These are phyloP conservation scores for Leontopithecus rosalia DNA, from an alignment of 2,797 vertebrate genomes.

Conservation along the genomic window DNA sequence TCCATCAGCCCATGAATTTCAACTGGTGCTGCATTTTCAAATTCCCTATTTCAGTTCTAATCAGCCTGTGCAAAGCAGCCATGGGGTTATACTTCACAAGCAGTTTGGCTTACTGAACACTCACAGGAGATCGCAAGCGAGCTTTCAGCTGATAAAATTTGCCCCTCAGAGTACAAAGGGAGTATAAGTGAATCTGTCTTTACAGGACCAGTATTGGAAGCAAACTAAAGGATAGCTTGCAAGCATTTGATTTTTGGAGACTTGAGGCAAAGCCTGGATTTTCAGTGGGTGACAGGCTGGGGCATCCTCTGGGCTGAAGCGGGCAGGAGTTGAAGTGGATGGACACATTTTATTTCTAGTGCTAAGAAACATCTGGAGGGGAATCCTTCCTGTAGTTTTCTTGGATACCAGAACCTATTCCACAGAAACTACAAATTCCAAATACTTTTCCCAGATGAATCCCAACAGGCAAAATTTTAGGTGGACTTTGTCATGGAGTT, in stretches of 20 bases:
- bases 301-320: background rate
- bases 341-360: background rate
- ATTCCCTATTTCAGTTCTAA: slow-evolving; percentile 73
- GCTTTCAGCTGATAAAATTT: slow-evolving; percentile 80
- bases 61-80: slow-evolving; percentile 73
- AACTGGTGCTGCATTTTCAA: slow-evolving; percentile 65
- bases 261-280: background rate
- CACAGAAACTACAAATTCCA: background rate
- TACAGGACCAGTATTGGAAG: background rate
- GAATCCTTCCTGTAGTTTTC: background rate
- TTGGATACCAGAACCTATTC: slow-evolving; percentile 6
- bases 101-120: slow-evolving; percentile 76
- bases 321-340: background rate
- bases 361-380: background rate
- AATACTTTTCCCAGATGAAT: background rate
- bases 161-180: slow-evolving; percentile 76
- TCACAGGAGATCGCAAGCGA: slow-evolving; percentile 69
- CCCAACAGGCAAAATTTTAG: background rate
- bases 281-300: background rate
- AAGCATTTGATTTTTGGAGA: background rate
- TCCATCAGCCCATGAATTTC: slow-evolving; percentile 72
- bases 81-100: slow-evolving; percentile 70
- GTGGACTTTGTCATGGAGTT: background rate
- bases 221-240: background rate
- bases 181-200: slow-evolving; percentile 69